Base-by-base conservation (phyloP, 1,140 invertebrate genomes). In the Branchinecta lindahli region DNA sequence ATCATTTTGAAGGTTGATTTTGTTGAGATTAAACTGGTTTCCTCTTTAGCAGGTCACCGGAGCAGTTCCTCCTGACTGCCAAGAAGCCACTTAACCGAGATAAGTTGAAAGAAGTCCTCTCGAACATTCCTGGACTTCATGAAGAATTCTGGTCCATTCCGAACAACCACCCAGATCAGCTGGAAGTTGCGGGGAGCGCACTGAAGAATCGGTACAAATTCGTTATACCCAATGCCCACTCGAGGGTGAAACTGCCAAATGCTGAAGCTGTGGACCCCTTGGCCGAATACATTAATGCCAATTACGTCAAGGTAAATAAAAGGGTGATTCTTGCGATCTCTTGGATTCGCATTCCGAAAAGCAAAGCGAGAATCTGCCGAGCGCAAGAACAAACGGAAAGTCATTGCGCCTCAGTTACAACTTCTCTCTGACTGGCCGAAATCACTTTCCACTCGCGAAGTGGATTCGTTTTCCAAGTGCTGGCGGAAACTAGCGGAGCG, bases 81-180 rank as follows among this genome's bases (percentile, higher is more conserved):
- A 82, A 85, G 5, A 85, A 86, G 70, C 76, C 84, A 70, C 77
- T 87, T 52, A 83, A 89, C 74, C 84, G 89, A 71, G 81, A 82
- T 66, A 84, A 92, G 73, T 81, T 94, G 68, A 82, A 85, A 44
- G 87, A 86, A 75, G 80, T 79, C 67, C 74, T 85, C 7, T 81
- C 79, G 73, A 82, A 86, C 75, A 79, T 81, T 0, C 74, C 79
- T 65, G 77, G 79, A 10, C 77, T 95, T 20, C 90, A 94, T 76
- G 86, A 89, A 75, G 92, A 95, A 77, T 94, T 95, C 78, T 94
- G 91, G 90, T 90, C 94, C 78, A 87, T 96, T 72, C 92, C 92
- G 0, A 84, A 90, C 45, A 96, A 96, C 79, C 86, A 91, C 73
- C 89, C 92, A 70, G 91, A 94, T 73, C 89, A 90, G 75, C 85